Evolutionary conservation across 2,113 vertebrate genomes (phyloP).

Genomic region (Nestor notabilis): DNA sequence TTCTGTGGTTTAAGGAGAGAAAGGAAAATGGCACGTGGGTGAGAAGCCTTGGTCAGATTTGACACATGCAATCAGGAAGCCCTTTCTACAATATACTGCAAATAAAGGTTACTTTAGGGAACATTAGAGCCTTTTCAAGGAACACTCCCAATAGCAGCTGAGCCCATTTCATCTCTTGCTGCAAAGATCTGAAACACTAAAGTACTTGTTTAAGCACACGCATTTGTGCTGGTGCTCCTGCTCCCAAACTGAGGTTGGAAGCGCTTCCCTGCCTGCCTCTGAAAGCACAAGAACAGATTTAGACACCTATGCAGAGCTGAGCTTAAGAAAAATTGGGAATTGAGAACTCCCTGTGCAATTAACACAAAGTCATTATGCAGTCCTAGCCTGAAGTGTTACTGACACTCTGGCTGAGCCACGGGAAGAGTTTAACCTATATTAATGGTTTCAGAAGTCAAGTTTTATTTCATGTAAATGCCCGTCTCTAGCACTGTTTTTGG

Average conservation of each 20-base stretch:
- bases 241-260: neutral
- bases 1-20: neutral
- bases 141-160: neutral
- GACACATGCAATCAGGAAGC: neutral
- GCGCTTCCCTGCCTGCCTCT: neutral
- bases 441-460: neutral
- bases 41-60: neutral
- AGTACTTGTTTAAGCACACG: neutral
- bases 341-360: fast-evolving
- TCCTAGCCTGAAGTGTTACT: neutral
- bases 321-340: neutral
- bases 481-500: neutral
- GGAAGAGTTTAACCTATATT: neutral
- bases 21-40: neutral
- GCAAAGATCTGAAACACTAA: neutral
- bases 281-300: neutral
- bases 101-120: neutral
- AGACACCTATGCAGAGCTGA: neutral
- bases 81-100: neutral
- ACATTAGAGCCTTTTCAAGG: neutral
- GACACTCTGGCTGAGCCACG: neutral
- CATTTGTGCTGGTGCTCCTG: neutral
- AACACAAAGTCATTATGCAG: neutral
- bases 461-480: neutral
- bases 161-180: neutral